Percentiles rank a stretch among this genome's conserved stretches.
Evolutionary conservation across 2,888 invertebrate genomes (phyloP).

Genomic region (Mythimna albipuncta): DNA sequence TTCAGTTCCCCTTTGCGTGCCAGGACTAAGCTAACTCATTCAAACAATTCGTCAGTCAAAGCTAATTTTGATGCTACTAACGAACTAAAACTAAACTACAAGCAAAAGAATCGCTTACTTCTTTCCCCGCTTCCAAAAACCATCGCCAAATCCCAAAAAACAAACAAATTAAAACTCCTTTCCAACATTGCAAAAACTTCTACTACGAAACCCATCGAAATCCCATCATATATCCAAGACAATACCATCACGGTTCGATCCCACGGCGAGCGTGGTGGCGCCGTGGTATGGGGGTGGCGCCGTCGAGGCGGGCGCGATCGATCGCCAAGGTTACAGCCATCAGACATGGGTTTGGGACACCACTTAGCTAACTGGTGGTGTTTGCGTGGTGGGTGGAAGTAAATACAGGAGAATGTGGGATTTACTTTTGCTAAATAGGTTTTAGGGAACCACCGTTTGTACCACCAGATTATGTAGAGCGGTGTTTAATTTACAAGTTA

Average conservation of each 20-base stretch:
- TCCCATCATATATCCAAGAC: conserved; percentile 54
- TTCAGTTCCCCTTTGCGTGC: too few species aligned
- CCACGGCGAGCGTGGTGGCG: conserved; percentile 72
- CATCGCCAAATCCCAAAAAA: neutral
- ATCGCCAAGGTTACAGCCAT: conserved; percentile 86
- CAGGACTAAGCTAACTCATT: too few species aligned
- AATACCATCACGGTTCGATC: conserved; percentile 66
- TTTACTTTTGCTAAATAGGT: conserved; percentile 15
- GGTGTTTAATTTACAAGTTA: neutral
- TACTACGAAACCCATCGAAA: conserved; percentile 41
- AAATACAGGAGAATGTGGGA: conserved; percentile 23
- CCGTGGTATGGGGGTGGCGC: conserved; percentile 81
- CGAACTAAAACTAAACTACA: too few species aligned
- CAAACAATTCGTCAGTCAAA: too few species aligned
- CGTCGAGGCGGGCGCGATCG: conserved; percentile 81
- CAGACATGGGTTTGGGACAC: conserved; percentile 73
- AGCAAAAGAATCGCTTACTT: too few species aligned
- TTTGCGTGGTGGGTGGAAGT: conserved; percentile 38
- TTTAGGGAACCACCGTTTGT: conserved; percentile 1
- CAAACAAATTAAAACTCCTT: neutral
- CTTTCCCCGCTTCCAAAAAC: neutral
- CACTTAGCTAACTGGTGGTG: conserved; percentile 60
- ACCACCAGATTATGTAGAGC: neutral
- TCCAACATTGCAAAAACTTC: conserved; percentile 5
- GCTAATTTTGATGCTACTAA: neutral